Percentiles rank a stretch among this genome's conserved stretches.
Evolutionary conservation across 2,888 invertebrate genomes (phyloP).

Genomic region (Mesorhabditis sp.): DNA sequence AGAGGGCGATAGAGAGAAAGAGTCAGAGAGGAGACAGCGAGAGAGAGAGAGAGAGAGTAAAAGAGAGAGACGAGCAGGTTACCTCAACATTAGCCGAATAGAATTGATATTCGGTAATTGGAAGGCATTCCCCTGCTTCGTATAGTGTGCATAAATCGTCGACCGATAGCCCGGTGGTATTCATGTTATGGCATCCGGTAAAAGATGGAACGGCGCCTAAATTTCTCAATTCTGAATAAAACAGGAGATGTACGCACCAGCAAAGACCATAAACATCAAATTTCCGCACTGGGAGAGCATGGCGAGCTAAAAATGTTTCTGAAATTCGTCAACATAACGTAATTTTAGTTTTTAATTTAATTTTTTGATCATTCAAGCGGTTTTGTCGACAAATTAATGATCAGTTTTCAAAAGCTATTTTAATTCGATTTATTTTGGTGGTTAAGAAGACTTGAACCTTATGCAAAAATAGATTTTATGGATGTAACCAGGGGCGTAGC

Average conservation of each 20-base stretch:
- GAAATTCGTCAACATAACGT: not conserved
- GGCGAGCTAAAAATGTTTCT: not conserved
- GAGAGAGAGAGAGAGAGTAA: too few species aligned
- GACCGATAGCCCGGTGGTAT: not conserved
- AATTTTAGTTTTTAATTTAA: not conserved
- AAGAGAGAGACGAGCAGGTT: too few species aligned
- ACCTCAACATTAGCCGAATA: not conserved
- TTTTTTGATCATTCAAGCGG: not conserved
- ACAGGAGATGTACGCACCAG: not conserved
- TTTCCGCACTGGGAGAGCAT: constrained; percentile 1
- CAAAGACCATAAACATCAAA: constrained; percentile 1
- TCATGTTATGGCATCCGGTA: not conserved
- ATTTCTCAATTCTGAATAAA: not conserved
- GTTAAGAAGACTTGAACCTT: too few species aligned
- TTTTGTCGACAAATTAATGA: not conserved
- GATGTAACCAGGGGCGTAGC: too few species aligned
- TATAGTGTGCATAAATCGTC: not conserved
- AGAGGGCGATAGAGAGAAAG: too few species aligned
- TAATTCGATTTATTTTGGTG: too few species aligned
- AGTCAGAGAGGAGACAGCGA: too few species aligned
- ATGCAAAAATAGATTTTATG: too few species aligned
- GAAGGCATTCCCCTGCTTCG: not conserved
- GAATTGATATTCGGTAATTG: not conserved
- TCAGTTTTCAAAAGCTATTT: not conserved
- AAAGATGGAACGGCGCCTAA: not conserved